Percentiles rank a stretch among this genome's conserved stretches.
Conservation (phyloP, 92 coral and sea anemone species). For the Phenganax subtilis region DNA sequence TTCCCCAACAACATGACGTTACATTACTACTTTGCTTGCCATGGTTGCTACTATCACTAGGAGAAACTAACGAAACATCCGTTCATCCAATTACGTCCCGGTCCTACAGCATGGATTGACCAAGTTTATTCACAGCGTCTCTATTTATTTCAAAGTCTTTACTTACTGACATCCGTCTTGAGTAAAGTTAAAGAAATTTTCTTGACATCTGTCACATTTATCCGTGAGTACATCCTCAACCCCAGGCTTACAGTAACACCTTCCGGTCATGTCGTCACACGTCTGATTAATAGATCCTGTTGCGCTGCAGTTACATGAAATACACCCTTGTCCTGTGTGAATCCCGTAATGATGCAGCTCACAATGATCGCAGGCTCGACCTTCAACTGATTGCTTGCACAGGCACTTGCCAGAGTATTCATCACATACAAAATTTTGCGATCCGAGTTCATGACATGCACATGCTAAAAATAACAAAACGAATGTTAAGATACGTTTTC, state of each 20-base stretch:
- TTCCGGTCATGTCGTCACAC: conserved; percentile 71
- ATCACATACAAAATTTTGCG: conserved; percentile 72
- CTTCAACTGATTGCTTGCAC: conserved; percentile 69
- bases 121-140: not conserved
- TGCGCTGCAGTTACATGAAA: conserved; percentile 69
- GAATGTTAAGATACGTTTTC: not conserved
- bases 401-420: conserved; percentile 80
- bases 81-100: no score
- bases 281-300: conserved; percentile 76
- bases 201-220: conserved; percentile 74
- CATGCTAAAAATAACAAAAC: conserved; percentile 57
- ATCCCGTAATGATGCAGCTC: conserved; percentile 70
- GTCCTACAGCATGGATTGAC: not conserved
- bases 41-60: no score
- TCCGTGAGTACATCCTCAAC: conserved; percentile 53
- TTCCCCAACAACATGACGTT: no score
- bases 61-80: no score
- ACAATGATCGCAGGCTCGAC: conserved; percentile 76
- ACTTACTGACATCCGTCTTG: conserved; percentile 95
- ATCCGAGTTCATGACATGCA: conserved; percentile 63
- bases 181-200: conserved; percentile 78
- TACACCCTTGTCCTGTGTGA: conserved; percentile 74
- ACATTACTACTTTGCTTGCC: no score
- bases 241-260: conserved; percentile 84
- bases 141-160: not conserved